These are phyloP conservation scores for Mionectes macconnelli DNA, from an alignment of 2,113 vertebrate genomes.

Conservation along the genomic window DNA sequence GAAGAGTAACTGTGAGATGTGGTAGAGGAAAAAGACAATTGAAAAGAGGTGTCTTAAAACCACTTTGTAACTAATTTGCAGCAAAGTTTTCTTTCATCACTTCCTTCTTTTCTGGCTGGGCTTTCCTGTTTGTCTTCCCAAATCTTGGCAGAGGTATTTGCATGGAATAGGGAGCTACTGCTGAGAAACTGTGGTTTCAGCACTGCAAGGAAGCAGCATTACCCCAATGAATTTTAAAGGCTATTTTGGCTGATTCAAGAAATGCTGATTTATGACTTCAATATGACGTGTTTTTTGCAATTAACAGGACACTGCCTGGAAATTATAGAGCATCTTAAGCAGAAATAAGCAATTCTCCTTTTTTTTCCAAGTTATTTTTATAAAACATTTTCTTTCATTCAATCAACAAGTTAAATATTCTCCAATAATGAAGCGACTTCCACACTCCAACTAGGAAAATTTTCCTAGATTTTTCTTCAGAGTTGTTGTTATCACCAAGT, in stretches of 20 bases:
- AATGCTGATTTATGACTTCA: slow-evolving; percentile 27
- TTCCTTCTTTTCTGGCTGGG: not conserved
- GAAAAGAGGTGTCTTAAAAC: not conserved
- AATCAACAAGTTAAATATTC: not conserved
- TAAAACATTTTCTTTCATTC: not conserved
- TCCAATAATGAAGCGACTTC: not conserved
- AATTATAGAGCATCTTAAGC: not conserved
- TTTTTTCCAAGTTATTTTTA: not conserved
- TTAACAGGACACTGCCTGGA: not conserved
- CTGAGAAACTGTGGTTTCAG: not conserved
- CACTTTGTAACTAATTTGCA: not conserved
- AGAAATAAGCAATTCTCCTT: not conserved
- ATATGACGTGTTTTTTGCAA: not conserved
- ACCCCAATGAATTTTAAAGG: slow-evolving; percentile 6
- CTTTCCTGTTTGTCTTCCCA: not conserved
- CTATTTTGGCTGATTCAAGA: not conserved
- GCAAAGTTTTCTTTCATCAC: not conserved
- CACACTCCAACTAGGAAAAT: not conserved
- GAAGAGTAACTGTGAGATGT: not conserved
- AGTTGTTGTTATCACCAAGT: not conserved
- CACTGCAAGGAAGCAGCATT: not conserved
- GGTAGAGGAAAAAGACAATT: not conserved
- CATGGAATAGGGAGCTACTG: not conserved
- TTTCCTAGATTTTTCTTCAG: not conserved
- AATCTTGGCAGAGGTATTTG: not conserved